These are phyloP conservation scores for Apodemia zela DNA, from an alignment of 2,888 invertebrate genomes.

Conservation along the genomic window DNA sequence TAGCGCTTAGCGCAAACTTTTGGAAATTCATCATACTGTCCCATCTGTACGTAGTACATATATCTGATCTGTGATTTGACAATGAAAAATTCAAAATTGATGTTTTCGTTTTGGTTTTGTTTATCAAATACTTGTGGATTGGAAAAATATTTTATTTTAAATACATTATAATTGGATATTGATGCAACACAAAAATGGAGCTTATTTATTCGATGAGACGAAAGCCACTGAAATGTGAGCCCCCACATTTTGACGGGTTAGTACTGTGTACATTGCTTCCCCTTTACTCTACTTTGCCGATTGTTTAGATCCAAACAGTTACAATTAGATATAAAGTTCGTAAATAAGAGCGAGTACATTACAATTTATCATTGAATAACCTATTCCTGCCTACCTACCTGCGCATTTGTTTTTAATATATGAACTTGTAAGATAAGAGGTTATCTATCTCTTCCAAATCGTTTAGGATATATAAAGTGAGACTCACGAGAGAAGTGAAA, in stretches of 20 bases:
- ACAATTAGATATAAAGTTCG: background rate
- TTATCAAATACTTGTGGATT: no score
- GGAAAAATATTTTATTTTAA: background rate
- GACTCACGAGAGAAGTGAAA: no score
- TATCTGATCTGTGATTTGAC: no score
- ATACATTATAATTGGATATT: background rate
- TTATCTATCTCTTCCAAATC: background rate
- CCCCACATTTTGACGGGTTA: conserved; percentile 72
- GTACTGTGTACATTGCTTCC: conserved; percentile 10
- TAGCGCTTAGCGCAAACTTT: no score
- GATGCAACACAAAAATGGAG: conserved; percentile 55
- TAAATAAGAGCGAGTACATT: no score
- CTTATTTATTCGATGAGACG: conserved; percentile 76
- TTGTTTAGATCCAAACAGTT: background rate
- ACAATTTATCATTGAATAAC: background rate
- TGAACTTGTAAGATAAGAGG: no score
- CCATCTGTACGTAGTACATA: no score
- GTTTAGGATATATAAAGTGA: background rate
- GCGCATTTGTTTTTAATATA: no score
- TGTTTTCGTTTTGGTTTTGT: background rate
- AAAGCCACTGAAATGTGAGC: conserved; percentile 72
- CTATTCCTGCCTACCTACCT: background rate
- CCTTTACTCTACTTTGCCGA: background rate
- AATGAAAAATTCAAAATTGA: no score
- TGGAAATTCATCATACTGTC: no score